Base-by-base conservation (phyloP, 2,113 vertebrate genomes). In the Ameiurus melas region DNA sequence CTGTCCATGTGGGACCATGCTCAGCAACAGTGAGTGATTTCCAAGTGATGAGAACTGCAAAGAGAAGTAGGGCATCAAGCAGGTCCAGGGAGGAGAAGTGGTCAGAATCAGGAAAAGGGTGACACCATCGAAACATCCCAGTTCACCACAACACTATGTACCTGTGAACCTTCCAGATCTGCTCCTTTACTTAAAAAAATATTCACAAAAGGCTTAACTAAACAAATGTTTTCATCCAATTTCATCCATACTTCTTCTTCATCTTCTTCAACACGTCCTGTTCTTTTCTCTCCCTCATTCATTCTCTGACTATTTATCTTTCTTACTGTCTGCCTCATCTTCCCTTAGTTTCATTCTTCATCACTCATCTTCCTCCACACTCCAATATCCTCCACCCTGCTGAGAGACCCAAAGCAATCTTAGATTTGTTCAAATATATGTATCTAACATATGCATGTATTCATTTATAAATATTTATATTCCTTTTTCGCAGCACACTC, bases 381-480 rank as follows among this genome's bases (percentile, higher is more conserved):
- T 68, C 12, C 27, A 33, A 20, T 81, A 13, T 81, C 77, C 86
- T 87, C 77, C 58, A 25, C 66, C 30, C 16, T 73, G 53, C 66
- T 43, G 79, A 58, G 86, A 51, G 68, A 86, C 83, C 8, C 51
- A 64, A 78, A 47, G 84, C 55, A 66, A 84, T 90, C 87, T 86
- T 66, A 84, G 79, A 84, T 86, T 88, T 90, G 39, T 82, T 81
- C 58, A 78, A 85, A 88, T 62, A 83, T 78, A 86, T 36, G 20
- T 51, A 53, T 86, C 73, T 86, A 88, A 88, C 87, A 80, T 88
- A 90, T 90, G 89, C 80, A 90, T 90, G 80, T 90, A 89, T 90
- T 90, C 89, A 86, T 84, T 84, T 88, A 90, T 90, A 86, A 88
- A 90, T 90, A 90, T 90, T 89, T 84, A 90, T 90, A 77, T 33